Evolutionary conservation across 2,888 invertebrate genomes (phyloP), one percentile per base, ranked within the genome.

Genomic region (Apeira syringaria): DNA sequence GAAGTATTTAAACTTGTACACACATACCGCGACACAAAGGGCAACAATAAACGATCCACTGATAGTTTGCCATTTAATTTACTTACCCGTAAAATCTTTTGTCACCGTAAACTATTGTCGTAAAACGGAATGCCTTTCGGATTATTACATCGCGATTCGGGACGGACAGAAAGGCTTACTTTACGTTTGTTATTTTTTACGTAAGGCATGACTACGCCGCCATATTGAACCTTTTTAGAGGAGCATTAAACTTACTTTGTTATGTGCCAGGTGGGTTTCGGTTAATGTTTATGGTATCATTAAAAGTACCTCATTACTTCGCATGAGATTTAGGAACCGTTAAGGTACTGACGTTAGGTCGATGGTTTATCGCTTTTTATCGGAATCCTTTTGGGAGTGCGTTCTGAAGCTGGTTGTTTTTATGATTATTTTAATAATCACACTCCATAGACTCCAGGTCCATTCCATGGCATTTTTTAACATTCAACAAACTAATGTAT

Each of bases 61-160:
- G 52, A 60, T 60, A 67, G 62, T 66, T 64, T 44, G 43, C 42
- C 59, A 49, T 60, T 63, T 69, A 71, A 71, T 69, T 64, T 72
- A 72, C 67, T 59, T 58, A 43, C 43, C 50, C 59, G 50, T 73
- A 72, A 71, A 73, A 59, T 67, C 64, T 68, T 69, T 70, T 64
- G 65, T 64, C 60, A 61, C 54, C 61, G 51, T 54, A 56, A 58
- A 59, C 53, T 48, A 48, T 52, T 30, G 50, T 63, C 70, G 62
- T 70, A 66, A 71, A 68, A 56, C 35, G 22, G 45, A 40, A 46
- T 38, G 39, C 39, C 35, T 40, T 35, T 46, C 27, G 45, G 45
- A 40, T 46, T 47, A 47, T 47, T 34, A 37, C 38, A 27, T 27
- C 47, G 36, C 37, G 30, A 37, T 31, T 38, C 33, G 27, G 39